A percentile compares a stretch with the other conserved stretches of the same genome.
Evolutionary conservation across 2,888 invertebrate species (phyloP).

Genomic region (Lepidocyrtoides sp.): DNA sequence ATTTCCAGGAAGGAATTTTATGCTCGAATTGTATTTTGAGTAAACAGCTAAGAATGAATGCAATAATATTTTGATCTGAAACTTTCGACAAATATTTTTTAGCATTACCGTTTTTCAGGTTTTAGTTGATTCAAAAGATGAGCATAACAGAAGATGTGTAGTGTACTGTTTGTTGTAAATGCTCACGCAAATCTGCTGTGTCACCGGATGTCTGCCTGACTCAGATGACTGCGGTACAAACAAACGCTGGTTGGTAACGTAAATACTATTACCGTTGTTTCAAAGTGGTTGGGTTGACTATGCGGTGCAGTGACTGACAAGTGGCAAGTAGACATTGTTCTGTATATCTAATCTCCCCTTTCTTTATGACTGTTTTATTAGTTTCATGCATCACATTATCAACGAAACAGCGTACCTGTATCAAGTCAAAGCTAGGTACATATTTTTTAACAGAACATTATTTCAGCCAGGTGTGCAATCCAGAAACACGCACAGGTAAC

Average conservation of each 20-base stretch:
- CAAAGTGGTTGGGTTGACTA: not conserved
- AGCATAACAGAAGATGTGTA: no score
- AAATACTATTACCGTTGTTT: conserved; percentile 46
- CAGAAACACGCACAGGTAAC: conserved; percentile 61
- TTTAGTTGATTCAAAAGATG: no score
- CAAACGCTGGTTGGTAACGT: not conserved
- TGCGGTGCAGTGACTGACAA: conserved; percentile 39
- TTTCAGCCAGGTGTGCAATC: conserved; percentile 67
- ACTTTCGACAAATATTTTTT: no score
- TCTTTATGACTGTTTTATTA: not conserved
- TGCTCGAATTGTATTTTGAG: no score
- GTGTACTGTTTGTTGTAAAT: not conserved
- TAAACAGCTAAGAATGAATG: no score
- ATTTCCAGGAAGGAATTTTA: no score
- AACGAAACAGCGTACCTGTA: not conserved
- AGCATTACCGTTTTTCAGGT: not conserved
- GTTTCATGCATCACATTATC: conserved; percentile 42
- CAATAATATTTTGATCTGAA: no score
- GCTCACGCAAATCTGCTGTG: conserved; percentile 19
- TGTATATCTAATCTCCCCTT: conserved; percentile 33
- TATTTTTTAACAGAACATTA: conserved; percentile 42
- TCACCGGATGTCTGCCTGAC: conserved; percentile 65
- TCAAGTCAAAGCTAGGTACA: not conserved
- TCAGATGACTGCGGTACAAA: conserved; percentile 19
- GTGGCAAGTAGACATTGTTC: not conserved